phyloP scores from a whole-genome alignment of 2,797 vertebrate genomes.

The Falco biarmicus region DNA sequence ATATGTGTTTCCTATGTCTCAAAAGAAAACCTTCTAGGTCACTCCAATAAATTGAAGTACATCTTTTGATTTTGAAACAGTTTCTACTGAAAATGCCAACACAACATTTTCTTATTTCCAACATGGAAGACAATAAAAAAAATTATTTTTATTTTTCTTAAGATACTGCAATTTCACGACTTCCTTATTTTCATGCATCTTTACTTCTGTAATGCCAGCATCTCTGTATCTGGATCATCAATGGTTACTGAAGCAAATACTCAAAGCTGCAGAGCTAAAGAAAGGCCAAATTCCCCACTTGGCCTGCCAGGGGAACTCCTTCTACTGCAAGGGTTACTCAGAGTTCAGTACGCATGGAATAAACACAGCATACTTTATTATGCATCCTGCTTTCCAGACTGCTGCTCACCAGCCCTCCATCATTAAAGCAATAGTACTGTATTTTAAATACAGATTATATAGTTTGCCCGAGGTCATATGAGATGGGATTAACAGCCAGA shows the following conservation, averaged over 20 bases:
- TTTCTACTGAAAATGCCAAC: neutral
- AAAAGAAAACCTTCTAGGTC: neutral
- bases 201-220: neutral
- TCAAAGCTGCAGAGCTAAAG: neutral
- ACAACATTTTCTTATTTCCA: neutral
- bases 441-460: neutral
- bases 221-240: neutral
- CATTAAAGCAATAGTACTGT: neutral
- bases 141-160: neutral
- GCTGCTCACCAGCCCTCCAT: neutral
- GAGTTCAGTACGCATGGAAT: conserved; percentile 34
- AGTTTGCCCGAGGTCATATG: neutral
- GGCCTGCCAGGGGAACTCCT: conserved; percentile 12
- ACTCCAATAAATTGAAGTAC: neutral
- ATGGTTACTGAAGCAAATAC: neutral
- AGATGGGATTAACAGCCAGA: neutral
- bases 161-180: neutral
- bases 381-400: neutral
- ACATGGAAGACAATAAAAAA: neutral
- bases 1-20: neutral
- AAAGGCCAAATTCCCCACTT: neutral
- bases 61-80: neutral
- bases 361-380: neutral
- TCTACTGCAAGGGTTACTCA: conserved; percentile 14
- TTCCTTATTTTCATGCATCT: neutral